Percentiles rank a stretch among this genome's conserved stretches.
Evolutionary conservation across 2,888 invertebrate species (phyloP).

Genomic region (Hypomecis punctinalis): DNA sequence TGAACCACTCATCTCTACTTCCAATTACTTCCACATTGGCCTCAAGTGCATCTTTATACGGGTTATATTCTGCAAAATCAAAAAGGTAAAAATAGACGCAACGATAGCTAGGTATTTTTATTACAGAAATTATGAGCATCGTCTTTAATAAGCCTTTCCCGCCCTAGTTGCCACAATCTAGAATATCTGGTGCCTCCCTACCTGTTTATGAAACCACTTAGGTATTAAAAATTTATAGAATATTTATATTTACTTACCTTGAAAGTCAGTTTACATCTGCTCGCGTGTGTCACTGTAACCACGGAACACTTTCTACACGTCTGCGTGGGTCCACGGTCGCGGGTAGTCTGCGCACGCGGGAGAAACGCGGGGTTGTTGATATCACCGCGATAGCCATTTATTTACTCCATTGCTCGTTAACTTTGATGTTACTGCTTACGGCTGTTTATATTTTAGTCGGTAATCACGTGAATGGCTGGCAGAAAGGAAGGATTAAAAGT

Average conservation of each 20-base stretch:
- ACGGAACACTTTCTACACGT: conserved; percentile 15
- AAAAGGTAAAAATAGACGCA: too few relatives aligned
- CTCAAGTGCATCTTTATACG: too few relatives aligned
- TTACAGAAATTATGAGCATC: too few relatives aligned
- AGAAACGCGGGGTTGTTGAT: conserved; percentile 16
- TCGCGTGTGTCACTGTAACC: conserved; percentile 17
- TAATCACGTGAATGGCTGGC: neutral
- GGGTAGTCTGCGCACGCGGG: conserved; percentile 5
- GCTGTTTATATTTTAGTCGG: conserved; percentile 3
- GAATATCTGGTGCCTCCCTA: too few relatives aligned
- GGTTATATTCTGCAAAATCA: too few relatives aligned
- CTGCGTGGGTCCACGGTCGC: neutral
- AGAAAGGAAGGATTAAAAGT: neutral
- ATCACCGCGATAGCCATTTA: conserved; percentile 1
- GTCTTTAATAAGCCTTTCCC: too few relatives aligned
- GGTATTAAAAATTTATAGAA: too few relatives aligned
- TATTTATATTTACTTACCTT: conserved; percentile 13
- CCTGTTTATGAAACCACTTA: too few relatives aligned
- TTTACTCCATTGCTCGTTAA: neutral
- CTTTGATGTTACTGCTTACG: neutral
- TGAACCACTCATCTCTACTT: too few relatives aligned
- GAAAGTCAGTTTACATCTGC: conserved; percentile 16
- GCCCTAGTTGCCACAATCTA: too few relatives aligned
- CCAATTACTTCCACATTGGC: too few relatives aligned
- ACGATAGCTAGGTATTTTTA: too few relatives aligned